Evolutionary conservation across 1,140 invertebrate genomes (phyloP), one percentile per base, ranked within the genome.

Genomic region (Achatina immaculata): DNA sequence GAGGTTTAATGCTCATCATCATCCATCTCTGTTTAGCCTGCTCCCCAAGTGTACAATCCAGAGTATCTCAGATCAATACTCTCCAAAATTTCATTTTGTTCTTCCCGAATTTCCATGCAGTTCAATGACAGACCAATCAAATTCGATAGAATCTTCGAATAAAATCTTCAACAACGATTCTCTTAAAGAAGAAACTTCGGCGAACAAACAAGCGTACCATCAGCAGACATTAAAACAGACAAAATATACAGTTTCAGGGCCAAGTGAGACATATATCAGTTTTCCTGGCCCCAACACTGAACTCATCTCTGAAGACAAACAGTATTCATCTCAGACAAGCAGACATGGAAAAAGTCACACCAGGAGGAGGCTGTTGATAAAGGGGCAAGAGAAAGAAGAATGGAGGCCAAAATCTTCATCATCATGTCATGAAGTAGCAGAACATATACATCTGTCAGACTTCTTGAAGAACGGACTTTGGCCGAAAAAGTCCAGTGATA

Each of bases 331-430:
- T 31, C 58, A 6, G 11, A 28, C 7, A 6, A 62, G 28, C 58
- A 62, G 58, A 16, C 58, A 62, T 31, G n/a, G n/a, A 31, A 62
- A 62, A 62, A 62, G 58, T 62, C 58, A 62, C 28, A 28, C 58
- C 7, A 62, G 58, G 28, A 62, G 58, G 16, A 28, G n/a, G 16
- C 21, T 62, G 16, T 16, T 62, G 28, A 19, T 9, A 2, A 62
- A 2, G 58, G 58, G 31, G 31, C 4, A 31, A 24, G 21, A 58
- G 1, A 28, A 62, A 6, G 19, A 31, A 21, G 28, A 62, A 34
- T 31, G 6, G n/a, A 62, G 31, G 31, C 21, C 28, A 4, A 62
- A 62, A 62, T 31, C 28, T 4, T 11, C 58, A 31, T n/a, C n/a
- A n/a, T n/a, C n/a, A n/a, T n/a, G n/a, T n/a, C n/a, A n/a, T n/a